A percentile compares a stretch with the other conserved stretches of the same genome.
These are phyloP conservation scores for Microctenopoma stevenorrisi DNA, from an alignment of 2,797 vertebrate genomes.

Conservation along the genomic window DNA sequence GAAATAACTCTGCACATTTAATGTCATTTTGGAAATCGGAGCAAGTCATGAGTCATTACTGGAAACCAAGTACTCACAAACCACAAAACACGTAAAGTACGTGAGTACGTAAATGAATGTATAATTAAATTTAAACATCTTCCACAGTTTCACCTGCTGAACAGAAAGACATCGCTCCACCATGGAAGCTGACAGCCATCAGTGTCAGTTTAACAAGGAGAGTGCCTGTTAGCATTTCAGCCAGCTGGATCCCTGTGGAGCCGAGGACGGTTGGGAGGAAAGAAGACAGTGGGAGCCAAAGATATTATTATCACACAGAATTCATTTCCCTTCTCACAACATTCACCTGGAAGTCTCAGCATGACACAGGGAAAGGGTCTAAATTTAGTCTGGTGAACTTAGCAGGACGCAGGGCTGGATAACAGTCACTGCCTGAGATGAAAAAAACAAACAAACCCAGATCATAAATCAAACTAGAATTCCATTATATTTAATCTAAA, in stretches of 20 bases:
- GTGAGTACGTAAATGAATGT: too few species aligned
- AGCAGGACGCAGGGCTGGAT: constrained; percentile 15
- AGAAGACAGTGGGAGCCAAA: constrained; percentile 41
- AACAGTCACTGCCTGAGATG: constrained; percentile 20
- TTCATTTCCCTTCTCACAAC: constrained; percentile 49
- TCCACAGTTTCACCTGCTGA: background rate
- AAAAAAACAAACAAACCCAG: background rate
- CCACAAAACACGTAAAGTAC: too few species aligned
- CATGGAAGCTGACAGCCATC: constrained; percentile 31
- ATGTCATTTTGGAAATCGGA: constrained; percentile 24
- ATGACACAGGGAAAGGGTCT: constrained; percentile 45
- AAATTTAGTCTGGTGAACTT: constrained; percentile 40
- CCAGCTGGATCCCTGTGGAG: constrained; percentile 32
- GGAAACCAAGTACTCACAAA: background rate
- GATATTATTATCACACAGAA: constrained; percentile 59
- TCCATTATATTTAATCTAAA: constrained; percentile 5
- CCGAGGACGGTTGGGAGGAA: constrained; percentile 34
- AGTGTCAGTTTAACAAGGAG: constrained; percentile 33
- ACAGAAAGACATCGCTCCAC: constrained; percentile 5
- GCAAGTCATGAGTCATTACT: background rate
- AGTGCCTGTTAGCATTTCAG: constrained; percentile 40
- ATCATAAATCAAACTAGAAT: background rate
- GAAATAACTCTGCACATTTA: constrained; percentile 28
- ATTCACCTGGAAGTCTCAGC: constrained; percentile 61
- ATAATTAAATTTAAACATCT: too few species aligned